Base-by-base conservation (phyloP, 2,797 vertebrate species). In the Hydrolagus colliei region DNA sequence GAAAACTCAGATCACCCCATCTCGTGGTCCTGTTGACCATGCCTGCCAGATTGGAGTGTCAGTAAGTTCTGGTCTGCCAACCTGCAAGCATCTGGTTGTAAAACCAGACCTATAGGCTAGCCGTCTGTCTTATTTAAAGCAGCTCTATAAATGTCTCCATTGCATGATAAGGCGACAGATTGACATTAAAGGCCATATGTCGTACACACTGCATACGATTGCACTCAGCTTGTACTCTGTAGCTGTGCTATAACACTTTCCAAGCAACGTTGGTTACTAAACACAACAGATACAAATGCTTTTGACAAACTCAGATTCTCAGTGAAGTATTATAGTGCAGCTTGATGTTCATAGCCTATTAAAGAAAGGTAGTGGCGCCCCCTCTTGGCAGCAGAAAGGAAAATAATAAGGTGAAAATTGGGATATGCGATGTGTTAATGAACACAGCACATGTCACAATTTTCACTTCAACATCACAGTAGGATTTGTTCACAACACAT, bases 121-220 rank as follows among this genome's bases (percentile, higher is more conserved):
- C 79, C 67, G 79, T 27, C 79, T 84, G 79, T 84, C 79, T 84
- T 84, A 84, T 84, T 84, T 84, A 84, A 84, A 84, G 79, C 79
- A 84, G 79, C 65, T 84, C 79, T 84, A 84, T 68, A 84, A 84
- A 71, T 84, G 79, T 84, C 79, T 84, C 71, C 63, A 63, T 84
- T 67, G 14, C 79, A 84, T 84, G 71, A 32, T 84, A 27, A 84
- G 32, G 65, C 71, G 79, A 84, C 79, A 84, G 79, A 63, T 84
- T 84, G 79, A 84, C 79, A 84, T 84, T 84, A 84, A 84, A 84
- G 79, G 79, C 79, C 79, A 84, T 84, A 84, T 84, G 79, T 84
- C 79, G 65, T 84, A 71, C 79, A 84, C 79, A 52, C 79, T 84
- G 79, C 62, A 84, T 84, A 84, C 27, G 16, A 84, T 84, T 68